Evolutionary conservation across 2,888 invertebrate species (phyloP).

Genomic region (Hoplodrina ambigua): DNA sequence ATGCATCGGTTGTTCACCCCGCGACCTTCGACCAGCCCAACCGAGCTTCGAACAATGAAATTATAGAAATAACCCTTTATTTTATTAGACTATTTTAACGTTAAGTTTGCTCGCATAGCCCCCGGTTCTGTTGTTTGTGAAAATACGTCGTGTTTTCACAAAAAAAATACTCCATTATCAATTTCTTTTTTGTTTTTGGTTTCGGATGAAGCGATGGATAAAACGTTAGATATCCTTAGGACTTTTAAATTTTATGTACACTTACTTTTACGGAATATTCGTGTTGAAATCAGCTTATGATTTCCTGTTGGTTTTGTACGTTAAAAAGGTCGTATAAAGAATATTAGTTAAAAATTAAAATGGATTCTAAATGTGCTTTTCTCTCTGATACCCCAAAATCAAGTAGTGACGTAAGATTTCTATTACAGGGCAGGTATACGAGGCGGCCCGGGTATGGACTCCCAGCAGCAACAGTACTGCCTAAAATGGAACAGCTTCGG

Average conservation of each 20-base stretch:
- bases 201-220: conserved; percentile 23
- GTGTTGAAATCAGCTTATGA: conserved; percentile 19
- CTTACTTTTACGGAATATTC: conserved; percentile 10
- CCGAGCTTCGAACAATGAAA: conserved; percentile 57
- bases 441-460: conserved; percentile 96
- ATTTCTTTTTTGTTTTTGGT: conserved; percentile 21
- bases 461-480: conserved; percentile 98
- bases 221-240: conserved; percentile 11
- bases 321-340: neutral
- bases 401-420: conserved; percentile 50
- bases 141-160: conserved; percentile 30
- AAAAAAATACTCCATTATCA: conserved; percentile 21
- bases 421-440: conserved; percentile 92
- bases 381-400: neutral
- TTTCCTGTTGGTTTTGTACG: neutral
- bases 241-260: conserved; percentile 24
- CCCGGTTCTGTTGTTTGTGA: conserved; percentile 18
- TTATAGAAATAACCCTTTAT: conserved; percentile 61
- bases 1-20: conserved; percentile 74
- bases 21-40: conserved; percentile 64
- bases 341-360: neutral
- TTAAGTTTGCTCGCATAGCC: conserved; percentile 1
- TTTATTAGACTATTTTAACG: conserved; percentile 45
- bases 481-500: conserved; percentile 99
- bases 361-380: neutral